Conservation (phyloP, 2,113 vertebrate genomes). For the Genyomyrus donnyi region DNA sequence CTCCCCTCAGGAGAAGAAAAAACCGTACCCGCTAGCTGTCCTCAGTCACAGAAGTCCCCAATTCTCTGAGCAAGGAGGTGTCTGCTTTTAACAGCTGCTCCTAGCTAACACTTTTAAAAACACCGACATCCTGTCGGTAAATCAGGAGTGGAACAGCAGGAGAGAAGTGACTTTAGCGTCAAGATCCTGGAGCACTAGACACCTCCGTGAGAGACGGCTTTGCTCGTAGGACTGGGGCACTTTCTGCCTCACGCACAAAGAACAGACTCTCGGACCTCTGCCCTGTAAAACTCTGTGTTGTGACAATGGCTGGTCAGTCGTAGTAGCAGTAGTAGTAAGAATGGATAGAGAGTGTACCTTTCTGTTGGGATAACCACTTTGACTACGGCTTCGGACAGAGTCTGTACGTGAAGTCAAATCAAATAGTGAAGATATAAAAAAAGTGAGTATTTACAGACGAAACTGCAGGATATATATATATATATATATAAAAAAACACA, state of each 20-base stretch:
- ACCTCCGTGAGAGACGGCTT: neutral
- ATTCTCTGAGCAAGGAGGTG: slow-evolving; percentile 33
- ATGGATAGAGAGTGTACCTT: slow-evolving; percentile 66
- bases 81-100: slow-evolving; percentile 4
- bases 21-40: neutral
- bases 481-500: slow-evolving; percentile 31
- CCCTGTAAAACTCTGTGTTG: slow-evolving; percentile 41
- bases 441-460: slow-evolving; percentile 60
- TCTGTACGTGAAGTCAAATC: slow-evolving; percentile 73
- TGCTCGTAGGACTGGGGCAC: slow-evolving; percentile 30
- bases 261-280: slow-evolving; percentile 30
- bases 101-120: neutral
- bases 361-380: slow-evolving; percentile 77
- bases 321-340: slow-evolving; percentile 53
- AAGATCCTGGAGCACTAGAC: neutral
- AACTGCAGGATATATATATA: slow-evolving; percentile 56
- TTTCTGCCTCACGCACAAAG: slow-evolving; percentile 27
- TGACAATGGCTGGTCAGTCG: slow-evolving; percentile 51
- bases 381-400: slow-evolving; percentile 74
- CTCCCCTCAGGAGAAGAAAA: neutral
- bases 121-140: neutral
- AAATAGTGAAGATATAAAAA: slow-evolving; percentile 66
- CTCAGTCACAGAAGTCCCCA: slow-evolving; percentile 25
- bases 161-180: neutral
- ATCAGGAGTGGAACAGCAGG: neutral